Base-by-base conservation (phyloP, 2,797 vertebrate genomes). In the Smutsia temminckii region DNA sequence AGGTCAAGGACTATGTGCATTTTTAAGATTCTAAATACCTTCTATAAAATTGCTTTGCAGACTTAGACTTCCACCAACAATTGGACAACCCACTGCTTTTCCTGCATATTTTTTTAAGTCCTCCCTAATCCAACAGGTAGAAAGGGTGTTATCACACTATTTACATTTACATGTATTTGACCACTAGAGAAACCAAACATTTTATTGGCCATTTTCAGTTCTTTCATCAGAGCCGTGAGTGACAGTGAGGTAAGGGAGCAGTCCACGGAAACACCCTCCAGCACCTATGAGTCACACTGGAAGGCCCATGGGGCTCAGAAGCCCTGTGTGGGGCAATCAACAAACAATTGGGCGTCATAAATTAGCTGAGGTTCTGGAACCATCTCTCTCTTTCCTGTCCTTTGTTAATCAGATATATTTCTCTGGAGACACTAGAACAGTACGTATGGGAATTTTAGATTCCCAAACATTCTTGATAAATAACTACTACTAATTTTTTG, bases 11-110 rank as follows among this genome's bases (percentile, higher is more conserved):
- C 69, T 66, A 10, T 32, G n/a, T 51, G n/a, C 17, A 51, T 75
- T 75, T 94, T 86, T 37, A 77, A 81, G 34, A n/a, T 42, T 93
- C 91, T 46, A 63, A 93, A 55, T 69, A 85, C 94, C n/a, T 75
- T 92, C 10, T 92, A 8, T 46, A 92, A 93, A 93, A 85, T 6
- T 32, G n/a, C 81, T 87, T 69, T 83, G 94, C 32, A 94, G 66
- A 88, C 25, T 46, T 11, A 83, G 80, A 78, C 59, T 46, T 66
- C 61, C 17, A 57, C 32, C 16, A 29, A 46, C 11, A 18, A 2
- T 20, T 49, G 1, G 6, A 46, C 5, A 84, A 85, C 32, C 40
- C 0, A 25, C n/a, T 34, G 53, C 53, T 42, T 42, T n/a, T 8
- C 23, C 53, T 37, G 12, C 10, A 10, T 63, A n/a, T 57, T 78